Evolutionary conservation across 2,797 vertebrate genomes (phyloP), one percentile per base, ranked within the genome.

Genomic region (Pangasius mekongensis): DNA sequence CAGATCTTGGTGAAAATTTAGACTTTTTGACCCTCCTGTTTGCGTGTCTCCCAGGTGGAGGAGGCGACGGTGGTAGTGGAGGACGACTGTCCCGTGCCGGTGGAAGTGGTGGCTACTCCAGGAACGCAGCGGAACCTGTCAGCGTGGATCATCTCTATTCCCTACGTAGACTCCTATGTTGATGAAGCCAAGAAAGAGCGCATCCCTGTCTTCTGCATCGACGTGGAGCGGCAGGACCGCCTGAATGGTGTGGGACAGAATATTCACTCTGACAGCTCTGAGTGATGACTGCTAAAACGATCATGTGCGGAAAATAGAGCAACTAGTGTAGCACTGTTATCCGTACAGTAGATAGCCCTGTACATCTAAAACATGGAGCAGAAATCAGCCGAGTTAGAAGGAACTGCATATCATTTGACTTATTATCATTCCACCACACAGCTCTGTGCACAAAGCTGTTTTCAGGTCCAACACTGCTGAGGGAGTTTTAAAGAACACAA

Each of bases 171-270:
- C 92, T 95, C 97, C 85, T 97, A 93, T 91, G 97, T 98, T 0
- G 98, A 99, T 84, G 95, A 97, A 7, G 95, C 92, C 24, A 98
- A 97, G 94, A 98, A 95, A 91, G 98, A 99, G 92, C 96, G 95
- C 92, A 94, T 97, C 91, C 98, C 97, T 10, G 98, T 98, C 3
- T 99, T 98, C 95, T 98, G 97, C 94, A 99, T 99, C 93, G 97
- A 98, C 27, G 98, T 99, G 87, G 97, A 98, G 87, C 97, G 98
- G 76, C 96, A 98, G 10, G 98, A 99, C 93, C 93, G 97, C 89
- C 95, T 93, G 91, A 94, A 96, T 76, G 97, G 98, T 98, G 94
- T 87, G 94, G 74, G 49, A 3, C 54, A 58, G 3, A 22, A 5
- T 3, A 20, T 33, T 54, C 52, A 36, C 74, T 49, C 3, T 1